Conservation (phyloP, 1,140 invertebrate genomes). For the Drosophila lowei region DNA sequence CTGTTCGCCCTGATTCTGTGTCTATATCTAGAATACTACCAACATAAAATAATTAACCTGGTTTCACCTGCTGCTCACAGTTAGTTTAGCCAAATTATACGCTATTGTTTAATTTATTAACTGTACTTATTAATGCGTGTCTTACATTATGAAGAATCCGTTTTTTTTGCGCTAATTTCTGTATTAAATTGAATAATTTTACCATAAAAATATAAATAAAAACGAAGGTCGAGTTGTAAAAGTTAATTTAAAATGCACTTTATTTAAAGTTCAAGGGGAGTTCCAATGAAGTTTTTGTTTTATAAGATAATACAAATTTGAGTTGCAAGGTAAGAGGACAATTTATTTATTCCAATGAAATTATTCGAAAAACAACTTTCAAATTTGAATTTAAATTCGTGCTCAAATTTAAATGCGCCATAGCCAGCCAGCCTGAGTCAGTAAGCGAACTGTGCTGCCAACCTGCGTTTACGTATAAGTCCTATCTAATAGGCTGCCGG, state of each 20-base stretch:
- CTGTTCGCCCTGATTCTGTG: constrained; percentile 7
- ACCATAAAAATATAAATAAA: constrained; percentile 64
- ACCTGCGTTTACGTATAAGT: neutral
- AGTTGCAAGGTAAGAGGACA: too few relatives aligned
- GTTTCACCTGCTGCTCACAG: constrained; percentile 29
- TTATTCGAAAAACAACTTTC: neutral
- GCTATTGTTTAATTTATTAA: constrained; percentile 79
- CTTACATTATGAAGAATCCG: constrained; percentile 27
- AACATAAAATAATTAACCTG: constrained; percentile 39
- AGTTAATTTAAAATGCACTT: constrained; percentile 2
- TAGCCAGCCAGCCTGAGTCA: neutral
- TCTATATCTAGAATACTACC: constrained; percentile 9
- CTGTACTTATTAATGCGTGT: constrained; percentile 75
- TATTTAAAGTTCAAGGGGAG: neutral
- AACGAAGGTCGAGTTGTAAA: constrained; percentile 62
- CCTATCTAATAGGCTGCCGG: too few relatives aligned
- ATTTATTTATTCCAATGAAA: too few relatives aligned
- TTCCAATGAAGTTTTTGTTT: neutral
- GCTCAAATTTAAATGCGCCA: neutral
- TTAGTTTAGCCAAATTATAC: constrained; percentile 59
- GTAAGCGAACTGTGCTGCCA: neutral
- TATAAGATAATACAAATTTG: too few relatives aligned
- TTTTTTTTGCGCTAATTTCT: constrained; percentile 51
- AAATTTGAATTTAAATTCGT: neutral
- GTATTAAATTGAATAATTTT: constrained; percentile 69